phyloP scores from a whole-genome alignment of 2,888 invertebrate genomes.

The Tanypteryx hageni region DNA sequence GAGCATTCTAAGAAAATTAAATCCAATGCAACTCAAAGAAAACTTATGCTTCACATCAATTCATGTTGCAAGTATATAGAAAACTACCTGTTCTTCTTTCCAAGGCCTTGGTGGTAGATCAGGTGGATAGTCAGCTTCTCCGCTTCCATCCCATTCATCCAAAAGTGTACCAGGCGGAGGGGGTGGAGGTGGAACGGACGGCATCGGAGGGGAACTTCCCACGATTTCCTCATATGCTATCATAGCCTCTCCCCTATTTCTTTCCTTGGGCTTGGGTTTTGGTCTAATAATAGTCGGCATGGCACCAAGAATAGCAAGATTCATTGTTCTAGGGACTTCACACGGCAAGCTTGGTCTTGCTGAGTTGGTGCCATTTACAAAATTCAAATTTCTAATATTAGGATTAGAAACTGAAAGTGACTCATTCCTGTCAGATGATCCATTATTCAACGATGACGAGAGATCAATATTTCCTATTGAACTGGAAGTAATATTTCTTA shows the following conservation, averaged over 20 bases:
- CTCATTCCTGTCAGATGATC: slow-evolving; percentile 2
- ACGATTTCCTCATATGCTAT: slow-evolving; percentile 65
- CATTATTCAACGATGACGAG: not conserved
- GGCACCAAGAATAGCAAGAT: slow-evolving; percentile 68
- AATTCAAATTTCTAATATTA: slow-evolving; percentile 20
- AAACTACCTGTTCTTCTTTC: slow-evolving; percentile 39
- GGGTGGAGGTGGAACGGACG: slow-evolving; percentile 86
- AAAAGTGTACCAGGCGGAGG: slow-evolving; percentile 77
- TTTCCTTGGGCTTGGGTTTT: slow-evolving; percentile 75
- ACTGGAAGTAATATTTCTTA: not conserved
- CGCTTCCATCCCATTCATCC: slow-evolving; percentile 27
- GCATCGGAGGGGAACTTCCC: slow-evolving; percentile 84
- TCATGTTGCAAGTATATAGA: not conserved
- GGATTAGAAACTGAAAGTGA: slow-evolving; percentile 20
- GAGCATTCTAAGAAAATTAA: not conserved
- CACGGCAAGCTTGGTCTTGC: not conserved
- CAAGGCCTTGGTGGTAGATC: slow-evolving; percentile 59
- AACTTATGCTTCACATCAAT: not conserved
- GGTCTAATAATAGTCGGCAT: slow-evolving; percentile 88
- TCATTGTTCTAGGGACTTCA: slow-evolving; percentile 53
- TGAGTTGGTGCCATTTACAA: not conserved
- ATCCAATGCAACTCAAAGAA: not conserved
- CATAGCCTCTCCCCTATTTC: slow-evolving; percentile 23
- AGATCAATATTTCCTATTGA: not conserved
- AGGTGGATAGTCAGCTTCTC: slow-evolving; percentile 44